Conservation (phyloP, 2,888 invertebrate genomes). For the Julus scandinavius region DNA sequence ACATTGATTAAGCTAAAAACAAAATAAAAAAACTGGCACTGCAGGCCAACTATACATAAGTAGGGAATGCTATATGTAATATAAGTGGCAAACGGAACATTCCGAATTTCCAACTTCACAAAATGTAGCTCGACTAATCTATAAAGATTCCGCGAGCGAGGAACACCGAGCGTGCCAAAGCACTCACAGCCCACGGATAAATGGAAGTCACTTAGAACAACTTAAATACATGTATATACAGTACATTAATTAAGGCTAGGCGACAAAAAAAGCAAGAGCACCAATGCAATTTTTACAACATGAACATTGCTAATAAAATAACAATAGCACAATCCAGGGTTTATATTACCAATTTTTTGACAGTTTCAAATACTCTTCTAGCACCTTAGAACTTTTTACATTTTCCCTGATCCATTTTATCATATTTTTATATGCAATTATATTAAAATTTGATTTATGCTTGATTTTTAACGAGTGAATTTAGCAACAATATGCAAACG, state of each 20-base stretch:
- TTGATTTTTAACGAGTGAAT: neutral
- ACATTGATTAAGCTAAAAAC: neutral
- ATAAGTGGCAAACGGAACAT: constrained; percentile 22
- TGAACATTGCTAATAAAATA: neutral
- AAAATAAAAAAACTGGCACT: neutral
- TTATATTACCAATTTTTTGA: neutral
- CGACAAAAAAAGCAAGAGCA: neutral
- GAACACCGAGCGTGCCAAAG: constrained; percentile 35
- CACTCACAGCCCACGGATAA: constrained; percentile 34
- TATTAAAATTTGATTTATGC: constrained; percentile 5
- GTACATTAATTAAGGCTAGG: neutral
- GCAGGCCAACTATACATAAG: constrained; percentile 41
- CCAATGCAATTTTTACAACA: neutral
- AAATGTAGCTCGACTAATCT: neutral
- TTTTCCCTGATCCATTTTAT: neutral
- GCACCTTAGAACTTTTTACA: neutral
- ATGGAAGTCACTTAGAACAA: constrained; percentile 5
- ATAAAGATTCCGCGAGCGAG: neutral
- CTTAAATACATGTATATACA: constrained; percentile 41
- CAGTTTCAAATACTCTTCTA: neutral
- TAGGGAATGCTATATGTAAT: constrained; percentile 20
- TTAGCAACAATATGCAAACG: neutral
- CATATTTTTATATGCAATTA: neutral
- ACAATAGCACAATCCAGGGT: neutral
- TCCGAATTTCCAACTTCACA: neutral